Base-by-base conservation (phyloP, 2,113 vertebrate species). In the Trogon melanurus region DNA sequence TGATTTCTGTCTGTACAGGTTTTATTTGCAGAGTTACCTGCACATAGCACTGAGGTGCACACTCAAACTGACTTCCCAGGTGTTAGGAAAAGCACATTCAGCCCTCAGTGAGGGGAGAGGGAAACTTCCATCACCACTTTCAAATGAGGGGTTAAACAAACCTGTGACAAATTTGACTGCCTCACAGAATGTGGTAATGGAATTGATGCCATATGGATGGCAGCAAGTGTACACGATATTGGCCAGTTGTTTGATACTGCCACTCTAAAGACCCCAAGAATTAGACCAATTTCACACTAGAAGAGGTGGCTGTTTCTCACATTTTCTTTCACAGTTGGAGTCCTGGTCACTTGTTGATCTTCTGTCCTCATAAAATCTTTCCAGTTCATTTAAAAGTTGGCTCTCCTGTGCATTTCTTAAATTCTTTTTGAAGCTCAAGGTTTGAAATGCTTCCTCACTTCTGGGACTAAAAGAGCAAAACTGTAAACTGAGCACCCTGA, bases 321-420 rank as follows among this genome's bases (percentile, higher is more conserved):
- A 96, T 95, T 96, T 97, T 96, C 92, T 95, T 93, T 96, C 95
- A 95, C 95, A 94, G 95, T 91, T 97, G 95, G 96, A 97, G 80
- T 88, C 72, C 96, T 72, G 92, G 95, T 93, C 89, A 96, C 80
- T 95, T 94, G 90, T 95, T 96, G 94, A 96, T 96, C 92, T 93
- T 96, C 93, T 95, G 95, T 95, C 91, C 95, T 94, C 89, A 95
- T 96, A 95, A 89, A 97, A 95, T 96, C 94, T 97, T 97, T 97
- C 94, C 94, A 97, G 94, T 92, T 96, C 97, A 97, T 95, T 95
- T 96, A 95, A 97, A 97, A 97, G 86, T 93, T 97, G 96, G 94
- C 96, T 97, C 95, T 91, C 95, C 62, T 94, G 91, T 97, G 91
- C 97, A 95, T 95, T 95, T 96, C 91, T 89, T 89, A 62, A 82